Conservation (phyloP, 2,888 invertebrate species). For the Sycophila texana region DNA sequence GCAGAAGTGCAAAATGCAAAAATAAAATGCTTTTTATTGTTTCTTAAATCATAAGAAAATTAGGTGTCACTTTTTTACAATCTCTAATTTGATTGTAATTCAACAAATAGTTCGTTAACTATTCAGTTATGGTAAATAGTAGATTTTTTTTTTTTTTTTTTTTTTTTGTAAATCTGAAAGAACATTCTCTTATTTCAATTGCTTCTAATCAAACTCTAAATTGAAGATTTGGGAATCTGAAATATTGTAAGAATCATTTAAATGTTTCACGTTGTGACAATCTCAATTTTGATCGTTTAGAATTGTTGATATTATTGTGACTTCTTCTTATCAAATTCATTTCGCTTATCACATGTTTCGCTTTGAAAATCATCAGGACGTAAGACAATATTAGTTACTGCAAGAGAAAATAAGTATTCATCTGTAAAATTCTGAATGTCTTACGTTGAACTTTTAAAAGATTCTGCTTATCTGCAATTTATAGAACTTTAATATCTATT, state of each 20-base stretch:
- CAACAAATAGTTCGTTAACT: too few species aligned
- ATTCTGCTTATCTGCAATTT: background rate
- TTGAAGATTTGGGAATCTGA: background rate
- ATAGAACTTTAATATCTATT: background rate
- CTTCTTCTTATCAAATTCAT: background rate
- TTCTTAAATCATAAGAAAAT: too few species aligned
- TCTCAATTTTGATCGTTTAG: background rate
- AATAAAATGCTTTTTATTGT: too few species aligned
- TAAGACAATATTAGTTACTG: conserved; percentile 11
- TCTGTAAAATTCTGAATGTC: background rate
- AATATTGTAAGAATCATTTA: background rate
- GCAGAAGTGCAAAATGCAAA: too few species aligned
- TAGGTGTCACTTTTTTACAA: too few species aligned
- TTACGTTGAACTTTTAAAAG: background rate
- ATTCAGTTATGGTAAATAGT: too few species aligned
- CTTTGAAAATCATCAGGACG: conserved; percentile 20
- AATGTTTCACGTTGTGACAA: too few species aligned
- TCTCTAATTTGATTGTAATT: too few species aligned
- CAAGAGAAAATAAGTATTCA: background rate
- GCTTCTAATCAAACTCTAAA: background rate
- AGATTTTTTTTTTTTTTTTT: too few species aligned
- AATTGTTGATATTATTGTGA: background rate
- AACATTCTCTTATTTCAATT: too few species aligned
- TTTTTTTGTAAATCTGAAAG: too few species aligned
- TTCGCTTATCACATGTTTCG: conserved; percentile 19